Evolutionary conservation across 2,888 invertebrate species (phyloP).

Genomic region (Dasypolia templi): DNA sequence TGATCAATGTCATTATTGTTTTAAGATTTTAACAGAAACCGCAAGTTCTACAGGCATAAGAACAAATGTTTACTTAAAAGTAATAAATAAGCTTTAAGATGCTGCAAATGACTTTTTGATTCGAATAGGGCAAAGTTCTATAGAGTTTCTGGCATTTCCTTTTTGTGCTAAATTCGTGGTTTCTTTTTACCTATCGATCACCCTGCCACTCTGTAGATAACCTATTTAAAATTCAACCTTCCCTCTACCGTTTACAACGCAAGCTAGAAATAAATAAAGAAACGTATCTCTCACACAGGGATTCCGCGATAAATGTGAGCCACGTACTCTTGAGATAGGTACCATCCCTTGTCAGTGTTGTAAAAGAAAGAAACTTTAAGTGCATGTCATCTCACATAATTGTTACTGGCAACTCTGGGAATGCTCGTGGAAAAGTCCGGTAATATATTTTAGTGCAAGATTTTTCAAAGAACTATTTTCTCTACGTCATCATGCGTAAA

Average conservation of each 20-base stretch:
- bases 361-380: conserved; percentile 29
- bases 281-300: conserved; percentile 6
- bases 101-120: too few species aligned
- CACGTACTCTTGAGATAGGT: conserved; percentile 47
- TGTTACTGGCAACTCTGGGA: conserved; percentile 31
- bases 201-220: too few species aligned
- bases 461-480: conserved; percentile 1
- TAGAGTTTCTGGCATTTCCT: too few species aligned
- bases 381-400: conserved; percentile 50
- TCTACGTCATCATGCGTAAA: background rate
- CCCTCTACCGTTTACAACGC: background rate
- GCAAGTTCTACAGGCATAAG: too few species aligned
- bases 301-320: conserved; percentile 18
- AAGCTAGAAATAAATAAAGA: conserved; percentile 14
- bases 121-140: too few species aligned
- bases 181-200: too few species aligned
- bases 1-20: too few species aligned
- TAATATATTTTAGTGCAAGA: background rate
- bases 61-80: too few species aligned
- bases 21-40: too few species aligned
- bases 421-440: conserved; percentile 1
- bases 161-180: too few species aligned
- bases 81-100: too few species aligned
- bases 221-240: conserved; percentile 13
- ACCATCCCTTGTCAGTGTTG: conserved; percentile 47